Evolutionary conservation across 2,797 vertebrate genomes (phyloP), one percentile per base, ranked within the genome.

Genomic region (Perodicticus potto): DNA sequence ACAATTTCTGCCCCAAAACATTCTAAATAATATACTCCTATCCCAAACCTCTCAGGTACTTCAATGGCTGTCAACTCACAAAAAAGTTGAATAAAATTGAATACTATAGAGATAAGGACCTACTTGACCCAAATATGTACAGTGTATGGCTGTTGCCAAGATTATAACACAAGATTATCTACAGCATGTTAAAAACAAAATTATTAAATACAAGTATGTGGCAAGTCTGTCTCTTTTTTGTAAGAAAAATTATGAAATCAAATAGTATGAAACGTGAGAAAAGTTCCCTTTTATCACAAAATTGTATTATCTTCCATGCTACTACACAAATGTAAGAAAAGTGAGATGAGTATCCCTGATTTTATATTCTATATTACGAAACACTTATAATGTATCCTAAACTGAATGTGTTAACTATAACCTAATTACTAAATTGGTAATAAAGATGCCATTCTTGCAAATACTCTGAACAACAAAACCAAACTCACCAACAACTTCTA

Each of bases 181-280:
- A 61, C 10, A 85, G 45, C 25, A 92, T 14, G 10, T 49, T 89
- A 94, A 78, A 95, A 95, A 85, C 25, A 94, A 93, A 95, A 81
- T 77, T 86, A 69, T 91, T 89, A 49, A 91, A 91, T 57, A 76
- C 7, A 80, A 86, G 4, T 34, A 61, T 57, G 27, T 25, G 45
- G 59, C 27, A 92, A 91, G 84, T 93, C 19, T 81, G 43, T 59
- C 73, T 55, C 91, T 73, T 73, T 63, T 49, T 84, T 86, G 74
- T 59, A 84, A 78, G 73, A 88, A 91, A 73, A 91, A 67, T 25
- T 89, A 93, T 74, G 32, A 93, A 91, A 61, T 16, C n/a, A 89
- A 86, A 84, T 29, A 74, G 17, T 32, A 85, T 49, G n/a, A 93
- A 89, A 88, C 76, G n/a, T 88, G 43, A 53, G 61, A 74, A 55